Percentiles rank a stretch among this genome's conserved stretches.
Evolutionary conservation across 2,888 invertebrate species (phyloP).

Genomic region (Cremastobaeus sp.): DNA sequence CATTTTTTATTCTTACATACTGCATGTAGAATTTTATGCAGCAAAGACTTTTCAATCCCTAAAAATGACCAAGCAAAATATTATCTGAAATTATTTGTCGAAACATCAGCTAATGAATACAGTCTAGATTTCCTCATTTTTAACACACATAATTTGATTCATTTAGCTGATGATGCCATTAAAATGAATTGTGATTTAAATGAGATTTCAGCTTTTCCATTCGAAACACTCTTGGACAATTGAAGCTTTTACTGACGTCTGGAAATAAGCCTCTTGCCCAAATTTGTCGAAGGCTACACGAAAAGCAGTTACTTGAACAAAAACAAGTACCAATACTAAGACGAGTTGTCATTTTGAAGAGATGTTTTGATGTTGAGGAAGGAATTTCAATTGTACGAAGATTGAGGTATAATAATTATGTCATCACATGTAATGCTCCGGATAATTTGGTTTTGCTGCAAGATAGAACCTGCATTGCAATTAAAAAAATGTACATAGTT

Average conservation of each 20-base stretch:
- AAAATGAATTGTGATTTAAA: conserved; percentile 7
- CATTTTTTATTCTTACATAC: too few relatives aligned
- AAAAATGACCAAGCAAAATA: too few relatives aligned
- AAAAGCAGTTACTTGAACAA: too few relatives aligned
- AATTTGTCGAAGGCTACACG: conserved; percentile 8
- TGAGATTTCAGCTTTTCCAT: conserved; percentile 1
- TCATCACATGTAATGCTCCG: neutral
- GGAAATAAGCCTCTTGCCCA: conserved; percentile 7
- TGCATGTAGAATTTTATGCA: too few relatives aligned
- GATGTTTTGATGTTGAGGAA: neutral
- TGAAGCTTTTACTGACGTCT: neutral
- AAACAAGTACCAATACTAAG: too few relatives aligned
- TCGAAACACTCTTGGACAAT: neutral
- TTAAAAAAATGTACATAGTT: neutral
- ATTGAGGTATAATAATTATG: neutral
- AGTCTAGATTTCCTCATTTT: too few relatives aligned
- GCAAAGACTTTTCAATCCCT: too few relatives aligned
- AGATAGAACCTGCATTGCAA: neutral
- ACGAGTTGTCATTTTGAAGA: neutral
- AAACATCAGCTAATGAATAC: too few relatives aligned
- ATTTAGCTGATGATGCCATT: too few relatives aligned
- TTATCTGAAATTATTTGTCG: too few relatives aligned
- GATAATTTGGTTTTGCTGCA: conserved; percentile 6
- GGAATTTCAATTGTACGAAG: neutral
- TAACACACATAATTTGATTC: too few relatives aligned